Conservation (phyloP, 2,888 invertebrate species). For the Rosalia funebris region DNA sequence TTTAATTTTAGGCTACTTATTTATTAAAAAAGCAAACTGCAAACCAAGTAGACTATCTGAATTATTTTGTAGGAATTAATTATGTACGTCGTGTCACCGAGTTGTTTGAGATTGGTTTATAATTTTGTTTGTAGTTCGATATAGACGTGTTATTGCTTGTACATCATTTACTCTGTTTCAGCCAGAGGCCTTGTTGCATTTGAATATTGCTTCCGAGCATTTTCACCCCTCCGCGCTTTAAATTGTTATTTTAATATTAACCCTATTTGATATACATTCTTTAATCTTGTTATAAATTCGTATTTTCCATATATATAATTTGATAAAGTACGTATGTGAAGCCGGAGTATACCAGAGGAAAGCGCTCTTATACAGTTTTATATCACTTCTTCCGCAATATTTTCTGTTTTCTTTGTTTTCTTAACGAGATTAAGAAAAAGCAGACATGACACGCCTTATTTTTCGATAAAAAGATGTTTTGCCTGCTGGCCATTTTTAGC, state of each 20-base stretch:
- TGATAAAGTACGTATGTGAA: conserved; percentile 33
- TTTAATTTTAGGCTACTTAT: neutral
- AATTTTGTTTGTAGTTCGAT: conserved; percentile 22
- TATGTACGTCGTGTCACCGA: conserved; percentile 1
- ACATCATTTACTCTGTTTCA: conserved; percentile 16
- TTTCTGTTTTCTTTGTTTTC: conserved; percentile 34
- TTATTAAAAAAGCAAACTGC: conserved; percentile 19
- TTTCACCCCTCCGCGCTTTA: conserved; percentile 21
- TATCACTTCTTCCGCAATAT: conserved; percentile 25
- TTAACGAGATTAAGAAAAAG: conserved; percentile 31
- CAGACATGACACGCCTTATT: conserved; percentile 19
- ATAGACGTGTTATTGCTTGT: conserved; percentile 21
- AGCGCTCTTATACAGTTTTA: conserved; percentile 27
- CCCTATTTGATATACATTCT: conserved; percentile 22
- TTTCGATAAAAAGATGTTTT: conserved; percentile 31
- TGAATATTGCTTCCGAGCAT: conserved; percentile 20
- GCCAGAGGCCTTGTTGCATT: conserved; percentile 16
- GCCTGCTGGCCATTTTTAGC: conserved; percentile 14
- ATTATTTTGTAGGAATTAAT: conserved; percentile 18
- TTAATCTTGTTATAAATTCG: conserved; percentile 21
- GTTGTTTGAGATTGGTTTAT: conserved; percentile 20
- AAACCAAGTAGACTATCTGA: neutral
- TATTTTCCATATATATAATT: conserved; percentile 31
- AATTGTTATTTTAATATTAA: conserved; percentile 25
- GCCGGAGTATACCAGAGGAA: conserved; percentile 22